Base-by-base conservation (phyloP, 2,888 invertebrate genomes). In the Mimas tiliae region DNA sequence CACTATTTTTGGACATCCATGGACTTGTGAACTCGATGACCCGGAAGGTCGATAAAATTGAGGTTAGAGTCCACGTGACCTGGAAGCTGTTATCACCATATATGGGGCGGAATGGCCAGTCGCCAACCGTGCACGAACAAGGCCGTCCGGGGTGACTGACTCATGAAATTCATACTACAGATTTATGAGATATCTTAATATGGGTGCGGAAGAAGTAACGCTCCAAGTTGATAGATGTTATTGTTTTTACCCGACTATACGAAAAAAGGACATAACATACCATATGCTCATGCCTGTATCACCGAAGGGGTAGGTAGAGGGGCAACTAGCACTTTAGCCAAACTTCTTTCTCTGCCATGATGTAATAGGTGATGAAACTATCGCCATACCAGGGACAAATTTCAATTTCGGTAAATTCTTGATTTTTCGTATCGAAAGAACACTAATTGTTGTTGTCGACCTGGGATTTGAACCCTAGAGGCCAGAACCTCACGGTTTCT, bases 121-220 rank as follows among this genome's bases (percentile, higher is more conserved):
- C 79, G 83, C 80, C 83, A 77, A 78, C 78, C 78, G 67, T 70
- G 78, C 73, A 69, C 78, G 27, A 4, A 76, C 81, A 81, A 86
- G 86, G 86, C 72, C 83, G 69, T 58, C 76, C 76, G 84, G 85
- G 90, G 90, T 90, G 82, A 90, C 82, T 89, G 89, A 90, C 89
- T 89, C 84, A 83, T 79, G 83, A 86, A 86, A 85, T 83, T 86
- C 83, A 84, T 86, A 83, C 88, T 84, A 83, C 81, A 82, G 83
- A 89, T 88, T 88, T 84, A 87, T 81, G 76, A 77, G 84, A 87
- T 87, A 83, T 73, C 83, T 83, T 77, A 74, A 79, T 74, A 80
- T 74, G 79, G 83, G 82, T 80, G 79, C 82, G 88, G 89, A 89
- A 88, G 86, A 81, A 77, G 77, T 74, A 74, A 73, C 65, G 70